phyloP scores from a whole-genome alignment of 2,797 vertebrate species.

The Esox masquinongy region DNA sequence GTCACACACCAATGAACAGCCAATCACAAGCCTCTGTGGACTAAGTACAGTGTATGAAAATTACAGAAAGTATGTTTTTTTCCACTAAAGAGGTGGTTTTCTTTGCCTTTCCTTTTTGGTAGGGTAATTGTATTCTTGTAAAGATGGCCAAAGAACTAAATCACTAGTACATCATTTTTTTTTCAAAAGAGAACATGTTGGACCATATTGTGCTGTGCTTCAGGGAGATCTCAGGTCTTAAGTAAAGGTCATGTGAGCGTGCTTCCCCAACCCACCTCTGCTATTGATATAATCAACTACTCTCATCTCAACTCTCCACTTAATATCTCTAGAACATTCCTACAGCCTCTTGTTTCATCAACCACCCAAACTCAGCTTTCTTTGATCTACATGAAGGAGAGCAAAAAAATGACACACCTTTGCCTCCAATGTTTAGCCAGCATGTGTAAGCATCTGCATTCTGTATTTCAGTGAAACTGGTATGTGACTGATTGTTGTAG shows the following conservation, averaged over 20 bases:
- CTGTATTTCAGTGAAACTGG: background rate
- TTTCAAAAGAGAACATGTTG: no score
- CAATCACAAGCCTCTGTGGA: slow-evolving; percentile 57
- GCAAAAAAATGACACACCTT: background rate
- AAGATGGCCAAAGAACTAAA: no score
- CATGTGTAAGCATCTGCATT: slow-evolving; percentile 33
- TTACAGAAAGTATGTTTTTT: background rate
- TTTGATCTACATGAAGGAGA: slow-evolving; percentile 10
- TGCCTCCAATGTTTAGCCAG: background rate
- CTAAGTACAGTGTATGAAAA: background rate
- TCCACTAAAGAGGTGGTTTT: no score
- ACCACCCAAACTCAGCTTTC: background rate
- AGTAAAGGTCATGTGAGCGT: no score
- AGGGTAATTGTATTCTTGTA: no score
- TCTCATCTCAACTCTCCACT: background rate
- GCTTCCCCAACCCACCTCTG: no score
- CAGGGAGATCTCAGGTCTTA: no score
- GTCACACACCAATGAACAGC: slow-evolving; percentile 41
- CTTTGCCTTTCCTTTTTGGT: no score
- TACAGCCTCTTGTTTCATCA: background rate
- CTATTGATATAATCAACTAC: background rate
- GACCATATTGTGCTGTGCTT: no score
- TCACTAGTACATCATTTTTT: no score
- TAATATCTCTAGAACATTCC: background rate
- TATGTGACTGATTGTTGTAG: slow-evolving; percentile 11